Percentiles rank a stretch among this genome's conserved stretches.
These are phyloP conservation scores for Siderastrea siderea DNA, from an alignment of 92 coral and sea anemone species.

Conservation along the genomic window DNA sequence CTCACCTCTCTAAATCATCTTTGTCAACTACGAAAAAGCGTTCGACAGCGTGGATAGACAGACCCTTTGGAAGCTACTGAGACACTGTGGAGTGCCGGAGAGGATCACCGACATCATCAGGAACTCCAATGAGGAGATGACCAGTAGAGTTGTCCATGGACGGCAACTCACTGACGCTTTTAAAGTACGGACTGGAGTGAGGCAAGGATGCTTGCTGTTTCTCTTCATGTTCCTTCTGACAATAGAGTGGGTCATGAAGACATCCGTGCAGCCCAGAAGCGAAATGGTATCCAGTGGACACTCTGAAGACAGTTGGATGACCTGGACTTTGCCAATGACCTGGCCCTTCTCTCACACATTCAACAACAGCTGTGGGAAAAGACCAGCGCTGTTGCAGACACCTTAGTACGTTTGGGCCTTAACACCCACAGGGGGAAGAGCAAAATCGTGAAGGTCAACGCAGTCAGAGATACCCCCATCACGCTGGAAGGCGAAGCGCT, in stretches of 20 bases:
- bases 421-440: too few species aligned
- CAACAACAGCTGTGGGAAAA: too few species aligned
- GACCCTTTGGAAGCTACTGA: too few species aligned
- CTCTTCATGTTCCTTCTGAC: conserved; percentile 26
- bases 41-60: too few species aligned
- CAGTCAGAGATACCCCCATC: not conserved
- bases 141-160: too few species aligned
- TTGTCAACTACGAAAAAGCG: too few species aligned
- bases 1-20: too few species aligned
- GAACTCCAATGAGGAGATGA: conserved; percentile 13
- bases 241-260: conserved; percentile 35
- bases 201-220: conserved; percentile 30
- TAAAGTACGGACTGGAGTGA: not conserved
- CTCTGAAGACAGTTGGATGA: too few species aligned
- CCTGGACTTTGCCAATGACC: too few species aligned
- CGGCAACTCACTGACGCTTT: not conserved
- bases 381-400: not conserved
- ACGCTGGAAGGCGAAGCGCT: conserved; percentile 23
- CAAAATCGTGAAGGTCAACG: not conserved
- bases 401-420: not conserved
- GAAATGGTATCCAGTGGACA: conserved; percentile 12
- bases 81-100: too few species aligned
- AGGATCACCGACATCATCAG: not conserved
- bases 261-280: not conserved
- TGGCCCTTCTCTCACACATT: too few species aligned